phyloP scores from a whole-genome alignment of 1,140 invertebrate species.

The Marisa cornuarietis region DNA sequence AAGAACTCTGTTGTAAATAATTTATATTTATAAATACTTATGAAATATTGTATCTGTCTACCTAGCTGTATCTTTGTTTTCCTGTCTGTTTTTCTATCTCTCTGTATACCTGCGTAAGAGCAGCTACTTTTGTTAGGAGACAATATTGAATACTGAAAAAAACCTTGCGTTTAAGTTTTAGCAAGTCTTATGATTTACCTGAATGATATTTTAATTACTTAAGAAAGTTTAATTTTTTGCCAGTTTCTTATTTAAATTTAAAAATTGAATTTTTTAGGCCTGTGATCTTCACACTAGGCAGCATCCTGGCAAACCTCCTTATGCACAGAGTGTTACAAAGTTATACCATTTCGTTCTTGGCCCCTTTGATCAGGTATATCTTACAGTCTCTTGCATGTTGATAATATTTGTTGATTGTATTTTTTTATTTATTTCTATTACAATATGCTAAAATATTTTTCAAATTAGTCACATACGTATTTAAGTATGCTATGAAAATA shows the following conservation, averaged over 20 bases:
- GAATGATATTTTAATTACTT: not conserved
- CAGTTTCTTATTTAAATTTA: not conserved
- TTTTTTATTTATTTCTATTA: not conserved
- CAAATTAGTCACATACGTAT: not conserved
- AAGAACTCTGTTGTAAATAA: constrained; percentile 13
- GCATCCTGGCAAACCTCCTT: constrained; percentile 8
- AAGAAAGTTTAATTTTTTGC: not conserved
- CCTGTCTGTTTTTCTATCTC: no score
- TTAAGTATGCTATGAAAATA: not conserved
- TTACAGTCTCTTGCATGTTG: no score
- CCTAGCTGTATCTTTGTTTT: no score
- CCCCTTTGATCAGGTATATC: constrained; percentile 5
- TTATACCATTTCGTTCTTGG: constrained; percentile 11
- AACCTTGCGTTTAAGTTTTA: not conserved
- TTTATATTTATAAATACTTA: not conserved
- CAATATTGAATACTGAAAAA: no score
- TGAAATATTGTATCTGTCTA: not conserved
- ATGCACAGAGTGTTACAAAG: constrained; percentile 5
- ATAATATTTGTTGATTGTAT: no score
- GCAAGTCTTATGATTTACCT: not conserved
- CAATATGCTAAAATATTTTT: no score
- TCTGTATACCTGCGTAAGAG: no score
- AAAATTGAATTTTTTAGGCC: not conserved
- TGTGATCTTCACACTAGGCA: constrained; percentile 14
- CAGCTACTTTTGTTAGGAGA: no score